Evolutionary conservation across 2,113 vertebrate genomes (phyloP).

Genomic region (Actinemys pallida): DNA sequence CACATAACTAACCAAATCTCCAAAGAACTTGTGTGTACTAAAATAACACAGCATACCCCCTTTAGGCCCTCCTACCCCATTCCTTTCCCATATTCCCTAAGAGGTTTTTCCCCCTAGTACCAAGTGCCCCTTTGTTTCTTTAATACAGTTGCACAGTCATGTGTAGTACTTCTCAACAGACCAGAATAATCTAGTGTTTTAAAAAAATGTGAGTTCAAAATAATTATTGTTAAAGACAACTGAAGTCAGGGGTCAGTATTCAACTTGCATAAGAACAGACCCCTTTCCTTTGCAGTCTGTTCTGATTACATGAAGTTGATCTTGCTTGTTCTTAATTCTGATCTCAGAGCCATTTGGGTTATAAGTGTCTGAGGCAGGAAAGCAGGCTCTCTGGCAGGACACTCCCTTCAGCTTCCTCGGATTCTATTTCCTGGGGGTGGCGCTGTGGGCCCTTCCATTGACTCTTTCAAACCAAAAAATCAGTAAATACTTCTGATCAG

Average conservation of each 20-base stretch:
- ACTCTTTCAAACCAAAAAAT: not conserved
- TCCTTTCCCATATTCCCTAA: rapidly evolving
- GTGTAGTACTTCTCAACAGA: rapidly evolving
- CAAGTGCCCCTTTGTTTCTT: not conserved
- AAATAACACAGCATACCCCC: rapidly evolving
- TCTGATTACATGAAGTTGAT: too few relatives aligned
- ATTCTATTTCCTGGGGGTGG: not conserved
- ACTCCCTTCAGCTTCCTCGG: not conserved
- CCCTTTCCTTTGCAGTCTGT: not conserved
- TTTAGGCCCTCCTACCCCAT: rapidly evolving
- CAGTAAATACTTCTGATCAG: not conserved
- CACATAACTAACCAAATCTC: not conserved
- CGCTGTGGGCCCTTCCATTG: not conserved
- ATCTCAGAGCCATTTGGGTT: not conserved
- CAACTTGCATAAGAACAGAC: not conserved
- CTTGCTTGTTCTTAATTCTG: rapidly evolving
- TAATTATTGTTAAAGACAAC: rapidly evolving
- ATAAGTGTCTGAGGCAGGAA: not conserved
- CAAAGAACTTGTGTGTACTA: rapidly evolving
- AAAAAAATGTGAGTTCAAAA: rapidly evolving
- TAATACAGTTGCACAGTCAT: rapidly evolving
- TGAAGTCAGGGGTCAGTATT: rapidly evolving
- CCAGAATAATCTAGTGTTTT: rapidly evolving
- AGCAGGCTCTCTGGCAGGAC: not conserved
- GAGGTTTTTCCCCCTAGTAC: too few relatives aligned